A percentile compares a stretch with the other conserved stretches of the same genome.
These are phyloP conservation scores for Pelobates fuscus DNA, from an alignment of 2,113 vertebrate genomes.

Conservation along the genomic window DNA sequence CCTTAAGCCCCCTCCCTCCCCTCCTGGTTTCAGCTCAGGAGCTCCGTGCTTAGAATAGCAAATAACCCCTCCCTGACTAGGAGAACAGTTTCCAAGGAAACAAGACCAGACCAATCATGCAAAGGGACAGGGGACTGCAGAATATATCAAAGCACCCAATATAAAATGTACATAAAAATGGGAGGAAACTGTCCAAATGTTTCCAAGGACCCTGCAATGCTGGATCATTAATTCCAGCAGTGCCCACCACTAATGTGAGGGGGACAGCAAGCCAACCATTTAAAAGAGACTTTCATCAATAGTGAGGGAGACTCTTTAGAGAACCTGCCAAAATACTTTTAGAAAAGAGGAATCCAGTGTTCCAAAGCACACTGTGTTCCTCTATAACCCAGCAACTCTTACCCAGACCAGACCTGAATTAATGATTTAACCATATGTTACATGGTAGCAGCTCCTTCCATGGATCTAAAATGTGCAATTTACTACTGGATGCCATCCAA, in stretches of 20 bases:
- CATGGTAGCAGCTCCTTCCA: no score
- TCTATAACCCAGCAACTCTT: no score
- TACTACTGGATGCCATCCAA: no score
- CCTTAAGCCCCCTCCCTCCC: constrained; percentile 45
- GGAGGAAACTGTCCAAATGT: constrained; percentile 38
- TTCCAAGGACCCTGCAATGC: not conserved
- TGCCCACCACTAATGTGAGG: not conserved
- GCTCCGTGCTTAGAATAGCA: constrained; percentile 73
- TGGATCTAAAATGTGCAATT: no score
- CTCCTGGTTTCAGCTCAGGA: constrained; percentile 66
- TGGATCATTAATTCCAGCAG: not conserved
- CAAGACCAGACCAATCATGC: constrained; percentile 60
- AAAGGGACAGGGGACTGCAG: constrained; percentile 41
- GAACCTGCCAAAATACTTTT: not conserved
- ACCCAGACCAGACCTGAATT: no score
- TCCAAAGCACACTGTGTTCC: no score
- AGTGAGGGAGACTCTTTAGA: no score
- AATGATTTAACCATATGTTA: no score
- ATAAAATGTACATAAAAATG: constrained; percentile 35
- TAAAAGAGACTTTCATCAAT: not conserved
- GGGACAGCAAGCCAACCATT: not conserved
- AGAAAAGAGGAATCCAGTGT: no score
- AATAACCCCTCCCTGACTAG: constrained; percentile 68
- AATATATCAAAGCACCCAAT: constrained; percentile 26
- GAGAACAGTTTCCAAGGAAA: constrained; percentile 69